Evolutionary conservation across 2,888 invertebrate genomes (phyloP), one percentile per base, ranked within the genome.

Genomic region (Drosophila longiperda): DNA sequence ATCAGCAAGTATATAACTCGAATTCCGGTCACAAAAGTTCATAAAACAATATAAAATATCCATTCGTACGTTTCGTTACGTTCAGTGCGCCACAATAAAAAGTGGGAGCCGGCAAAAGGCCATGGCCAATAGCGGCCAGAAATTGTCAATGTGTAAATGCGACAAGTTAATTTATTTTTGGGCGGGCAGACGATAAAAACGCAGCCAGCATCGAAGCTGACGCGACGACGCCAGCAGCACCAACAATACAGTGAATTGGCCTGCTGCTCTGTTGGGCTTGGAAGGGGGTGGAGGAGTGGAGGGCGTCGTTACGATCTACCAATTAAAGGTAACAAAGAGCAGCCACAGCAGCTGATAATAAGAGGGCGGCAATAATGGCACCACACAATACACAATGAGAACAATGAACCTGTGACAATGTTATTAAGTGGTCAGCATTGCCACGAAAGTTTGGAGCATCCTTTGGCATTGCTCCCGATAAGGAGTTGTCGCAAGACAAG

Each of bases 301-400:
- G 67, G 26, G 26, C 2, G 11, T 15, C 55, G 77, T 65, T 81
- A 73, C 74, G 82, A 66, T 71, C 75, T 53, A 81, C 85, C 86
- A 86, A 86, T 86, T 90, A 90, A 86, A 86, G 90, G 90, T 90
- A 86, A 86, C 86, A 86, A 86, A 78, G 88, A 73, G 70, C 73
- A 60, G 52, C 61, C 55, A 45, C 72, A 72, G 64, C 74, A 72
- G 77, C 71, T 66, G 80, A 70, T 77, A 82, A 79, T 74, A 84
- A 68, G 66, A 78, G 79, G 60, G 67, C 60, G 59, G 55, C 67
- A 54, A 72, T 72, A 81, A 72, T 76, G 72, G 55, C 54, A 59
- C 20, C 60, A 53, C 48, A 64, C 48, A 49, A 73, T 71, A 84
- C 84, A 84, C 84, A 84, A 84, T 78, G 85, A 68, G 82, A 75